These are phyloP conservation scores for Harpagoxenus sublaevis DNA, from an alignment of 2,888 invertebrate genomes.

Conservation along the genomic window DNA sequence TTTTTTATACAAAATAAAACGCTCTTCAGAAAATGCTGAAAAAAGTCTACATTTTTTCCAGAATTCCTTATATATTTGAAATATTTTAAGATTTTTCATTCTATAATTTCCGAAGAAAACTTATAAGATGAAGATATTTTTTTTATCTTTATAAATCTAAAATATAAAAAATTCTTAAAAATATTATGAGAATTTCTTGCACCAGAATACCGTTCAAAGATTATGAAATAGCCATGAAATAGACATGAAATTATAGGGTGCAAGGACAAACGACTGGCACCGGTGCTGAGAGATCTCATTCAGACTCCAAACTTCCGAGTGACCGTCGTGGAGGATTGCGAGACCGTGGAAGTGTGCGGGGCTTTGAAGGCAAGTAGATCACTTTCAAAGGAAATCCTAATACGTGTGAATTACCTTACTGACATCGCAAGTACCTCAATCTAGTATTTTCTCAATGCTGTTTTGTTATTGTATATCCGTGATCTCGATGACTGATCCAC, in stretches of 20 bases:
- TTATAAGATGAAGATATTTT: background rate
- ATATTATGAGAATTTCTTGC: background rate
- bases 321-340: constrained; percentile 89
- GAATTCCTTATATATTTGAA: background rate
- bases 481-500: background rate
- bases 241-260: constrained; percentile 81
- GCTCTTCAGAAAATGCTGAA: background rate
- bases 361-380: constrained; percentile 87
- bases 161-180: background rate
- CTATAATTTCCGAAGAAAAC: background rate
- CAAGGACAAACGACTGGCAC: constrained; percentile 86
- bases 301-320: constrained; percentile 90
- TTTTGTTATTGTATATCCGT: background rate
- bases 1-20: background rate
- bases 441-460: background rate
- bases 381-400: background rate
- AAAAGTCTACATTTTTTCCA: background rate
- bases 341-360: constrained; percentile 91
- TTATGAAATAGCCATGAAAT: background rate
- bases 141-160: background rate
- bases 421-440: background rate
- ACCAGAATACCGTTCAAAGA: background rate
- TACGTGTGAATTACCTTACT: background rate
- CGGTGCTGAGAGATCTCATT: constrained; percentile 88
- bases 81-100: background rate